A percentile compares a stretch with the other conserved stretches of the same genome.
Conservation (phyloP, 1,140 invertebrate genomes). For the Phortica variegata region DNA sequence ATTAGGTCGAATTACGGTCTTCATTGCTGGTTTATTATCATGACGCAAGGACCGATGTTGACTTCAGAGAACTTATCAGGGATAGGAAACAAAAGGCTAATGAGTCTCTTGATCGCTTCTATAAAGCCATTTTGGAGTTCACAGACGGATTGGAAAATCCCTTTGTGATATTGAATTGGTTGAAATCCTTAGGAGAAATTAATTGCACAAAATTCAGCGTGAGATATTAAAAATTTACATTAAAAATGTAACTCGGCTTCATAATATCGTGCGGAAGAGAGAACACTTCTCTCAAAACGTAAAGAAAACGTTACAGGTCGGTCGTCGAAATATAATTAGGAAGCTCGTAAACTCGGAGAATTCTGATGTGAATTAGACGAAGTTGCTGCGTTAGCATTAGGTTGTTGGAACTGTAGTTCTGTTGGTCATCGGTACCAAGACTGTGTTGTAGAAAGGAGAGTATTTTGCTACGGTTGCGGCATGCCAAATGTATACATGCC, state of each 20-base stretch:
- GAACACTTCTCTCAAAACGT: neutral
- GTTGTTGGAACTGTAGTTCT: conserved; percentile 7
- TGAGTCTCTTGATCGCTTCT: conserved; percentile 1
- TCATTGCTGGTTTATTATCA: neutral
- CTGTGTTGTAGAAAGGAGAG: neutral
- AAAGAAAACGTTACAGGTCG: neutral
- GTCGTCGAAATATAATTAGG: neutral
- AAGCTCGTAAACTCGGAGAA: too few species aligned
- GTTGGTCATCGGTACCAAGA: neutral
- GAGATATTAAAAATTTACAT: neutral
- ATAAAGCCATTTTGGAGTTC: neutral
- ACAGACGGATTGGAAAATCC: neutral
- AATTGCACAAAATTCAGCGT: neutral
- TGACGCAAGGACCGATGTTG: neutral
- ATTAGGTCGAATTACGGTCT: neutral
- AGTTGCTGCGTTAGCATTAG: neutral
- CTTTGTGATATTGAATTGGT: neutral
- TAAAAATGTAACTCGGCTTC: neutral
- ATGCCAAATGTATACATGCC: conserved; percentile 4
- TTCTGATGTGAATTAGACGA: neutral
- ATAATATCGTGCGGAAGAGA: neutral
- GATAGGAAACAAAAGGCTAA: neutral
- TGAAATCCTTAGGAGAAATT: neutral
- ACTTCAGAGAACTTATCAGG: neutral
- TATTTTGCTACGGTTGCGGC: conserved; percentile 16